Conservation (phyloP, 2,888 invertebrate genomes). For the Phrixothrix hirtus region DNA sequence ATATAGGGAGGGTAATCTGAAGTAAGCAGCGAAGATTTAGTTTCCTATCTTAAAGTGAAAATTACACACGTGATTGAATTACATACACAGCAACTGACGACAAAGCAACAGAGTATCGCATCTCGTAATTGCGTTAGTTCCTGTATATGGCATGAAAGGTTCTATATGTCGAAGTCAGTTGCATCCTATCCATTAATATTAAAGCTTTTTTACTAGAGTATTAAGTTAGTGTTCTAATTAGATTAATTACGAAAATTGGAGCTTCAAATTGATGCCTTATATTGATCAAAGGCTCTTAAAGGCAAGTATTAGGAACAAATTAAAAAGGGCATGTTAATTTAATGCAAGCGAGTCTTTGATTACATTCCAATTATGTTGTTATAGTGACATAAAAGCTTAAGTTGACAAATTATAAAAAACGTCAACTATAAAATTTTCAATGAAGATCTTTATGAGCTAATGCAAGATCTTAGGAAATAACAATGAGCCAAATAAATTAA, state of each 20-base stretch:
- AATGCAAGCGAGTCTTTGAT: too few relatives aligned
- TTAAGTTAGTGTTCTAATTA: conserved; percentile 12
- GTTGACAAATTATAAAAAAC: too few relatives aligned
- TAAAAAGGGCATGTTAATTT: too few relatives aligned
- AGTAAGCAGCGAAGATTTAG: conserved; percentile 23
- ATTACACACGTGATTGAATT: conserved; percentile 31
- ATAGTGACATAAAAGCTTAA: too few relatives aligned
- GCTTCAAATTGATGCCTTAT: conserved; percentile 26
- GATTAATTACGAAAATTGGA: conserved; percentile 17
- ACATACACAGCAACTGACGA: conserved; percentile 29
- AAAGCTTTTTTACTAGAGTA: conserved; percentile 10
- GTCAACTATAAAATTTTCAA: too few relatives aligned
- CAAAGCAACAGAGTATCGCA: conserved; percentile 33
- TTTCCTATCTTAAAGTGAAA: conserved; percentile 28
- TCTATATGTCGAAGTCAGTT: conserved; percentile 34
- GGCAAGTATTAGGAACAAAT: too few relatives aligned
- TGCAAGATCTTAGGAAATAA: too few relatives aligned
- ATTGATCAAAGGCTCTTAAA: conserved; percentile 31
- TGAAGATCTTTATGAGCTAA: too few relatives aligned
- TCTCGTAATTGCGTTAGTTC: conserved; percentile 35
- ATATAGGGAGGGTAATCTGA: conserved; percentile 12
- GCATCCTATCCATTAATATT: conserved; percentile 31
- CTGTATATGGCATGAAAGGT: conserved; percentile 36
- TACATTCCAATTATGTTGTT: too few relatives aligned
- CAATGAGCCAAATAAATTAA: too few relatives aligned